Conservation (phyloP, 2,113 vertebrate genomes). For the Leptodactylus fuscus region DNA sequence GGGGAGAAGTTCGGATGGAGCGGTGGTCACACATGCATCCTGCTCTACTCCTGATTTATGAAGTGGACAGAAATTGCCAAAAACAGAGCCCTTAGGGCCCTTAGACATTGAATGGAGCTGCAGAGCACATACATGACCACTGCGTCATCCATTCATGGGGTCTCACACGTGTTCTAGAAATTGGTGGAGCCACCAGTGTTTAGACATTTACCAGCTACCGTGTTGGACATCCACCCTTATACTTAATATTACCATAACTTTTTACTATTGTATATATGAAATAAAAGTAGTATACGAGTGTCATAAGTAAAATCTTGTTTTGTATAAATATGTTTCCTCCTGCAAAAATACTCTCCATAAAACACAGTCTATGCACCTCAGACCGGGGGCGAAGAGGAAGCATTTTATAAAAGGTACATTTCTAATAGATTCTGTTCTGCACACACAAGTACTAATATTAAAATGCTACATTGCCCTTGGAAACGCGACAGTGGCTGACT, state of each 20-base stretch:
- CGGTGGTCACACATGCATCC: too few relatives aligned
- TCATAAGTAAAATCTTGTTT: background rate
- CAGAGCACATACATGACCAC: too few relatives aligned
- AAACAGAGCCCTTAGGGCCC: too few relatives aligned
- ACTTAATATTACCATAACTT: background rate
- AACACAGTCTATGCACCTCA: background rate
- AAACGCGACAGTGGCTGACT: constrained; percentile 11
- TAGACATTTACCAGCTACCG: too few relatives aligned
- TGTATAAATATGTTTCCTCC: background rate
- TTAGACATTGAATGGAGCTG: too few relatives aligned
- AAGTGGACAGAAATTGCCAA: too few relatives aligned
- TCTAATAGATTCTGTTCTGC: constrained; percentile 16
- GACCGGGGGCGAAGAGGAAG: background rate
- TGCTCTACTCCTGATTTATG: too few relatives aligned
- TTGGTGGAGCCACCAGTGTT: too few relatives aligned
- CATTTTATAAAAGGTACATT: constrained; percentile 17
- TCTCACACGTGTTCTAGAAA: too few relatives aligned
- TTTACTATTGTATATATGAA: background rate
- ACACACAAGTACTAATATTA: constrained; percentile 23
- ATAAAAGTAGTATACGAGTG: background rate
- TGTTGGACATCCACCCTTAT: too few relatives aligned
- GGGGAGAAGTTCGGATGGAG: too few relatives aligned
- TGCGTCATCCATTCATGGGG: too few relatives aligned
- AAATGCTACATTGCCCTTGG: constrained; percentile 38
- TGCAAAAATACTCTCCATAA: background rate